Evolutionary conservation across 2,888 invertebrate species (phyloP).

Genomic region (Ochropleura plecta): DNA sequence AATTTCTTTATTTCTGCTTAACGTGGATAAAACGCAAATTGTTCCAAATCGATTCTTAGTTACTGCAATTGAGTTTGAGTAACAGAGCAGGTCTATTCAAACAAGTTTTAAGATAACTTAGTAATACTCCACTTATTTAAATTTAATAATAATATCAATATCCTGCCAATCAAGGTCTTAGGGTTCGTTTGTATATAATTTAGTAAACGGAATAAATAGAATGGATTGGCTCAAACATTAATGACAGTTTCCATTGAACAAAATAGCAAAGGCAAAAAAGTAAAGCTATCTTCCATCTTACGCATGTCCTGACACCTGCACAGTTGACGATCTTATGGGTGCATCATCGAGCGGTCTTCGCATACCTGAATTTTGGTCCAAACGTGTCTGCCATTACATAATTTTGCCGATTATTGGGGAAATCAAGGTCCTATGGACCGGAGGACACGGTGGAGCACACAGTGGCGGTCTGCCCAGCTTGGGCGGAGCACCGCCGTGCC

Average conservation of each 20-base stretch:
- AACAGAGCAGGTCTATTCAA: slow-evolving; percentile 22
- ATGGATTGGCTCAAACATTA: not conserved
- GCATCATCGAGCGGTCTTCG: too few species aligned
- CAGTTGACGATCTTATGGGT: too few species aligned
- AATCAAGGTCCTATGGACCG: too few species aligned
- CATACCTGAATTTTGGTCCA: too few species aligned
- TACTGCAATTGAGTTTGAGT: slow-evolving; percentile 21
- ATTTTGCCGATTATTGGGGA: too few species aligned
- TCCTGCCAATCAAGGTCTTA: slow-evolving; percentile 56
- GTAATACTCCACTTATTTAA: slow-evolving; percentile 51
- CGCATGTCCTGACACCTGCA: too few species aligned
- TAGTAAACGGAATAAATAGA: not conserved
- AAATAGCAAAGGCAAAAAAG: too few species aligned
- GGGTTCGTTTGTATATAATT: slow-evolving; percentile 15
- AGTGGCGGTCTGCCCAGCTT: too few species aligned
- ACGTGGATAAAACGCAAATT: not conserved
- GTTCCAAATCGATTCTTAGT: slow-evolving; percentile 24
- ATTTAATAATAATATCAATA: slow-evolving; percentile 44
- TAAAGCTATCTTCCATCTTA: too few species aligned
- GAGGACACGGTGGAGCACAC: too few species aligned
- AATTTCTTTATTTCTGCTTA: not conserved
- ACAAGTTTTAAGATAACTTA: slow-evolving; percentile 37
- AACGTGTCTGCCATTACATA: too few species aligned
- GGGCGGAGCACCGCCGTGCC: too few species aligned
- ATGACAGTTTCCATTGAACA: not conserved